These are phyloP conservation scores for Plutomurus gul DNA, from an alignment of 1,140 invertebrate species.

Conservation along the genomic window DNA sequence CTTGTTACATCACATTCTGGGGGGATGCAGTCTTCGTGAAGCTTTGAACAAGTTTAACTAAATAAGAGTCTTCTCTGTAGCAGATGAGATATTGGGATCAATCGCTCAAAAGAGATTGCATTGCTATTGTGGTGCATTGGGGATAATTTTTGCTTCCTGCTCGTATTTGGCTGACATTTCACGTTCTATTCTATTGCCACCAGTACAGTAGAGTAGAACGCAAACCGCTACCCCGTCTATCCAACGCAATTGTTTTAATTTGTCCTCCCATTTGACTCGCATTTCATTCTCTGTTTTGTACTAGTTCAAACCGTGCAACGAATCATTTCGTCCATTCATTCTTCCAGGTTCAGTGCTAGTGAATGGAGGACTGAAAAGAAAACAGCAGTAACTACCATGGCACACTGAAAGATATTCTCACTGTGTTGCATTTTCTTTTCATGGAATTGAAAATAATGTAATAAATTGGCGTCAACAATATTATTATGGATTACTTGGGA, in stretches of 20 bases:
- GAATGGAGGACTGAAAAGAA: not conserved
- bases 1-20: not conserved
- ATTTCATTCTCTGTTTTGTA: not conserved
- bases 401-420: no score
- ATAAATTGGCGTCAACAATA: no score
- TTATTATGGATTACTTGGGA: no score
- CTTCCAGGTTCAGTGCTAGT: not conserved
- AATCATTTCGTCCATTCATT: not conserved
- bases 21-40: not conserved
- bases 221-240: not conserved
- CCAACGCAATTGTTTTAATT: slow-evolving; percentile 3
- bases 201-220: no score
- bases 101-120: not conserved
- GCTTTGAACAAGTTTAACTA: not conserved
- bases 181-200: not conserved
- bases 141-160: slow-evolving; percentile 15
- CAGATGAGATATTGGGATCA: not conserved
- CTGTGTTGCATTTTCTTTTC: no score
- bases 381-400: no score
- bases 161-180: not conserved
- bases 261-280: not conserved
- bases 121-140: no score
- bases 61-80: no score
- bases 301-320: not conserved
- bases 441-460: no score